Base-by-base conservation (phyloP, 2,113 vertebrate species). In the Podarcis raffonei region DNA sequence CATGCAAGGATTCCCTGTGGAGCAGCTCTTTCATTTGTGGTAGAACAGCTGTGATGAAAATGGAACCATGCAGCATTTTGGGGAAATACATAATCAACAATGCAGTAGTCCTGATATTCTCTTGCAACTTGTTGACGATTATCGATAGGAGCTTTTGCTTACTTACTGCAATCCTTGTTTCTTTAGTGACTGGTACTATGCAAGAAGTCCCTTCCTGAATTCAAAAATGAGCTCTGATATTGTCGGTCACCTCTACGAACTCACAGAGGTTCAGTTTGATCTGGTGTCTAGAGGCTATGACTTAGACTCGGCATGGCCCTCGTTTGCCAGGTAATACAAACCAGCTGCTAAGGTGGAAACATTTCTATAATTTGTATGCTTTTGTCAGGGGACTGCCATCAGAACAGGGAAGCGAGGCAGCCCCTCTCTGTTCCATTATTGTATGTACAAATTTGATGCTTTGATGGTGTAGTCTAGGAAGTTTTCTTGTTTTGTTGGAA, bases 101-200 rank as follows among this genome's bases (percentile, higher is more conserved):
- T 72, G 20, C 23, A 68, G 4, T 42, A 37, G 37, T 69, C 27
- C 20, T 25, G 68, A 48, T 71, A 59, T 32, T 77, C 62, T 72
- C 39, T 23, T 25, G 11, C 7, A 0, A 0, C 18, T 65, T 71
- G 39, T 90, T 84, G 39, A 25, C 39, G 75, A 20, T 69, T 35
- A 86, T 92, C 32, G 48, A 78, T 4, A 62, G 39, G 6, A 35
- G 88, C 65, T 89, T 92, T 77, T 65, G 13, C 12, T 59, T 57
- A 1, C 35, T 3, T 59, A 53, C 89, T 77, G 22, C 39, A 3
- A 62, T 76, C 30, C 5, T 83, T 68, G 7, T 57, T 8, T 3
- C 88, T 23, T 0, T 93, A 99, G 99, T 93, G 99, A 99, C 94
- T 99, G 99, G 99, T 99, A 98, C 95, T 99, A 98, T 87, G 97